Evolutionary conservation across 2,113 vertebrate species (phyloP).

Genomic region (Thamnaconus septentrionalis): DNA sequence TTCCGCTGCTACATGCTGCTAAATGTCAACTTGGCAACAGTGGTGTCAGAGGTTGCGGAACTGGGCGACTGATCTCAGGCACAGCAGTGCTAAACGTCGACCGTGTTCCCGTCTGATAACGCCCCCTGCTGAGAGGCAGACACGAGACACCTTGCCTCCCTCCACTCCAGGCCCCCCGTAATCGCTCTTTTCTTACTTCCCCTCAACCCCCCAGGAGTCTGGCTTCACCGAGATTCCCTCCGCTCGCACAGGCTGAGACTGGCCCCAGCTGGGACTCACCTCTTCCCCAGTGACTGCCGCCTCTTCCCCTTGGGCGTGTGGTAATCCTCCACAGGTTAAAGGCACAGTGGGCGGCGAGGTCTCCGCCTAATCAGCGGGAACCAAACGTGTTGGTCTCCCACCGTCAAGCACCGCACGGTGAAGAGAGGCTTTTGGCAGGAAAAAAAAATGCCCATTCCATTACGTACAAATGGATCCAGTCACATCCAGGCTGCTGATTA

Average conservation of each 20-base stretch:
- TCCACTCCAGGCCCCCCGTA: conserved; percentile 40
- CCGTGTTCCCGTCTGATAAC: conserved; percentile 48
- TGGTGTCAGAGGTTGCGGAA: neutral
- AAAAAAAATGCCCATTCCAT: too few species aligned
- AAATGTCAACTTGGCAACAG: neutral
- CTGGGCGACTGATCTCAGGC: too few species aligned
- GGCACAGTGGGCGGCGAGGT: conserved; percentile 7
- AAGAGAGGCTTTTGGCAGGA: too few species aligned
- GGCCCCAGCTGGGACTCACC: neutral
- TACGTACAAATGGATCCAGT: too few species aligned
- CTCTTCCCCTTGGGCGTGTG: neutral
- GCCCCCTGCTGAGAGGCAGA: conserved; percentile 15
- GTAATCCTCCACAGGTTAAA: conserved; percentile 38
- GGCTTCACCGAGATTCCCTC: conserved; percentile 26
- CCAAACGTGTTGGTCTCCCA: too few species aligned
- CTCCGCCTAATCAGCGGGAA: too few species aligned
- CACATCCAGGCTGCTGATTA: too few species aligned
- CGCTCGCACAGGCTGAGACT: conserved; percentile 31
- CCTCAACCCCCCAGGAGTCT: conserved; percentile 15
- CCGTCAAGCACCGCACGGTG: too few species aligned
- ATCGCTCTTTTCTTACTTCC: conserved; percentile 21
- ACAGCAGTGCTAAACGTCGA: neutral
- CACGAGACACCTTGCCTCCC: conserved; percentile 9
- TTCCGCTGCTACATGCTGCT: neutral
- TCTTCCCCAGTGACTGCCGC: too few species aligned